Evolutionary conservation across 2,113 vertebrate genomes (phyloP).

Genomic region (Haemorhous mexicanus): DNA sequence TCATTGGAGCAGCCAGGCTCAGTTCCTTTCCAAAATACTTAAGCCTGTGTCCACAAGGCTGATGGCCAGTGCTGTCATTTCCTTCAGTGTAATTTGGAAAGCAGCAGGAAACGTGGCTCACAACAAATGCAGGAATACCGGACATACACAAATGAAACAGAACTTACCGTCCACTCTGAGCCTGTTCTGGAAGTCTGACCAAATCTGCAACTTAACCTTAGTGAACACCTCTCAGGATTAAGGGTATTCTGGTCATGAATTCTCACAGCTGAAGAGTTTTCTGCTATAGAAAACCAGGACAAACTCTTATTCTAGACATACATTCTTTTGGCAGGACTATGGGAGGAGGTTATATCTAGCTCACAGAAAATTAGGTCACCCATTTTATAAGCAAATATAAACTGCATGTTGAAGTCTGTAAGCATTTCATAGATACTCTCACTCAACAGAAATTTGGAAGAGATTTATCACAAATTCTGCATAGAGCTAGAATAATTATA

Average conservation of each 20-base stretch:
- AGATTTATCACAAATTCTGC: neutral
- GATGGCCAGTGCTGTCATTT: neutral
- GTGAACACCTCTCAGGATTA: neutral
- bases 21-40: neutral
- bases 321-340: neutral
- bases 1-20: neutral
- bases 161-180: neutral
- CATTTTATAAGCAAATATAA: slow-evolving; percentile 14
- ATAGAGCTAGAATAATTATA: neutral
- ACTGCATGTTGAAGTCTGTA: neutral
- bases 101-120: neutral
- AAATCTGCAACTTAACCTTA: neutral
- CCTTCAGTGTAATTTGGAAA: neutral
- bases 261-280: neutral
- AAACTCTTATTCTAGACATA: neutral
- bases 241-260: neutral
- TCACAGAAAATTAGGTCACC: slow-evolving; percentile 44
- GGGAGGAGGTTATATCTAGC: neutral
- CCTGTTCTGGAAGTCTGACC: neutral
- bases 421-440: neutral
- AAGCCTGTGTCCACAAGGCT: neutral
- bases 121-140: neutral
- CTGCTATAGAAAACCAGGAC: neutral
- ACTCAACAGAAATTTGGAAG: neutral
- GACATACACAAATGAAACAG: neutral